phyloP scores from a whole-genome alignment of 2,113 vertebrate genomes.

The Eclectus roratus region DNA sequence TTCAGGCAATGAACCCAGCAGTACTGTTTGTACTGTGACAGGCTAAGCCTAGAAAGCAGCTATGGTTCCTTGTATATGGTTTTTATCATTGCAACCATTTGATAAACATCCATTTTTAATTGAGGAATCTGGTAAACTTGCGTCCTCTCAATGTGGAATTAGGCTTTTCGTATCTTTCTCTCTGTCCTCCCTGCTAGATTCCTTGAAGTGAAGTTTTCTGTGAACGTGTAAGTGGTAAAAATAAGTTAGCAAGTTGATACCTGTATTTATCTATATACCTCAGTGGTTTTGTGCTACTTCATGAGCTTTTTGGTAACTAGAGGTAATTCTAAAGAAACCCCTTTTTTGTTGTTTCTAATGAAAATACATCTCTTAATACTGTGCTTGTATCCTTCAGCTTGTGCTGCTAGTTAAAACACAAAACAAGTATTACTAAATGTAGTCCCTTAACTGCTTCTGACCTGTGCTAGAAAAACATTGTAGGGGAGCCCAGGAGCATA shows the following conservation, averaged over 20 bases:
- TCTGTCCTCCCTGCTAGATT: not conserved
- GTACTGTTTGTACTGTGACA: not conserved
- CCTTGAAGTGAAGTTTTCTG: not conserved
- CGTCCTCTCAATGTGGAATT: not conserved
- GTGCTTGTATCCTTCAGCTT: not conserved
- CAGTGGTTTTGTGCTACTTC: not conserved
- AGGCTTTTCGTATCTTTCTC: not conserved
- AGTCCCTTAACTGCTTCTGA: not conserved
- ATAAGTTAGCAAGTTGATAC: not conserved
- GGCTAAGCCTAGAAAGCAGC: slow-evolving; percentile 49
- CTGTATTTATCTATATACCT: not conserved
- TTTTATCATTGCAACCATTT: not conserved
- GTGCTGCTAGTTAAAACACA: not conserved
- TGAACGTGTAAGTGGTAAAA: not conserved
- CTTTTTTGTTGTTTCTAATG: not conserved
- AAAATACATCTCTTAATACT: not conserved
- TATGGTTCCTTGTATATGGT: not conserved
- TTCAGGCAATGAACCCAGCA: slow-evolving; percentile 15
- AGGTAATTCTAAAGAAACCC: not conserved
- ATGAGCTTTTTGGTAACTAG: not conserved
- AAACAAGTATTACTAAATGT: not conserved
- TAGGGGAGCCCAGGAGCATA: not conserved
- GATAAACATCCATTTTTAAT: not conserved
- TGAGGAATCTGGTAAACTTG: not conserved
- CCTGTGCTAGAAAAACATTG: not conserved